Evolutionary conservation across 2,797 vertebrate species (phyloP).

Genomic region (Erethizon dorsatum): DNA sequence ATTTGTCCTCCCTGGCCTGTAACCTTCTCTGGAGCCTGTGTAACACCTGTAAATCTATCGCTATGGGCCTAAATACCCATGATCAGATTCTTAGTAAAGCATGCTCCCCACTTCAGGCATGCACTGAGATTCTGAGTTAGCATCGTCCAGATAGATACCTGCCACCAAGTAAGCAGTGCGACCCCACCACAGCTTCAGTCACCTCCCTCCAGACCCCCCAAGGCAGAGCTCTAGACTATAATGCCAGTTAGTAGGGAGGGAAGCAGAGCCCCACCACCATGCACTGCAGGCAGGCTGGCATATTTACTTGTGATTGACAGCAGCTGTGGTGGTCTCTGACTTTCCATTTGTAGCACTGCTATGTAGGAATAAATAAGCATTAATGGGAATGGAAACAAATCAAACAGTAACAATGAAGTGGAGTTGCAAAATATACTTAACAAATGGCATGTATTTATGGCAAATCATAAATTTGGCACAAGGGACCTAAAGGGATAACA

Average conservation of each 20-base stretch:
- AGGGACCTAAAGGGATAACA: neutral
- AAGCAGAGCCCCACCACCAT: conserved; percentile 95
- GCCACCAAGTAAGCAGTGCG: conserved; percentile 68
- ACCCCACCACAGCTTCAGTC: conserved; percentile 11
- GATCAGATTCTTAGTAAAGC: conserved; percentile 65
- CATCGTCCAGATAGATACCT: conserved; percentile 7
- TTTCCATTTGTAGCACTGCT: conserved; percentile 93
- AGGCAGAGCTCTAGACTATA: conserved; percentile 64
- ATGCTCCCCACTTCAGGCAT: conserved; percentile 84
- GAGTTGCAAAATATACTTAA: neutral
- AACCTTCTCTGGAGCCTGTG: neutral
- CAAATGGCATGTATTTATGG: neutral
- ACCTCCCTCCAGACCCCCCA: conserved; percentile 28
- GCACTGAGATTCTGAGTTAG: conserved; percentile 81
- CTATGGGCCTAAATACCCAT: neutral
- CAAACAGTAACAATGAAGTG: conserved; percentile 37
- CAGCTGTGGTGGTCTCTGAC: conserved; percentile 92
- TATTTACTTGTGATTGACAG: conserved; percentile 98
- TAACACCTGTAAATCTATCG: neutral
- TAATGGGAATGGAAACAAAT: conserved; percentile 85
- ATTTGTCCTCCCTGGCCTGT: neutral
- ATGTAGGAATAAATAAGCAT: conserved; percentile 92
- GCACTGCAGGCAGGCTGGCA: conserved; percentile 88
- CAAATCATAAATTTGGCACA: neutral
- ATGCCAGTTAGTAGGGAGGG: conserved; percentile 85